A percentile compares a stretch with the other conserved stretches of the same genome.
phyloP scores from a whole-genome alignment of 2,113 vertebrate genomes.

The Macquaria ambigua region DNA sequence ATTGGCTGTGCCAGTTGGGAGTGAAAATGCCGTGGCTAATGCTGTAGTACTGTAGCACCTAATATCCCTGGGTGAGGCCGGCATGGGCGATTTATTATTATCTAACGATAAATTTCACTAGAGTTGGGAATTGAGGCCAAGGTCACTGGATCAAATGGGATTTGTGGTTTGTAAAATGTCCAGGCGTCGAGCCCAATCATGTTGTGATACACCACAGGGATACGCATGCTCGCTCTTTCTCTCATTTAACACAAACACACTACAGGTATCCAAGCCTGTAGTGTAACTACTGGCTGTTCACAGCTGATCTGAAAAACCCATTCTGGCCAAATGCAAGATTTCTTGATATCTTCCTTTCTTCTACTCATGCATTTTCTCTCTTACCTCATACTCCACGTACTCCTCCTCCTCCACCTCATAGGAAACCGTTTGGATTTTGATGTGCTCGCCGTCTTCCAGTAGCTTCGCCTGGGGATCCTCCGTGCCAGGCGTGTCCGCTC shows the following conservation, averaged over 20 bases:
- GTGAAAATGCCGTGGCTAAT: conserved; percentile 48
- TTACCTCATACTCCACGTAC: conserved; percentile 93
- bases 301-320: background rate
- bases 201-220: conserved; percentile 19
- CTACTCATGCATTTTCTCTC: conserved; percentile 11
- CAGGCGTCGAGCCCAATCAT: conserved; percentile 36
- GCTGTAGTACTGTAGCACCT: conserved; percentile 28
- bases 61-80: conserved; percentile 49
- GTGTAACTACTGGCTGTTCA: background rate
- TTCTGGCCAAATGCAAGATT: background rate
- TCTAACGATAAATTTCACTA: conserved; percentile 48
- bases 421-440: conserved; percentile 95
- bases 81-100: conserved; percentile 59
- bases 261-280: background rate
- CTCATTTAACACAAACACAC: conserved; percentile 18
- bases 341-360: background rate
- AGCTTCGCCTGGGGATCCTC: conserved; percentile 84
- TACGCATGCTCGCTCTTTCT: background rate
- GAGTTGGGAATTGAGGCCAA: conserved; percentile 61
- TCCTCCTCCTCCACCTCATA: conserved; percentile 96
- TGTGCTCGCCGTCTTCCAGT: conserved; percentile 86
- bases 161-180: conserved; percentile 60
- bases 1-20: conserved; percentile 41
- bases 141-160: conserved; percentile 71
- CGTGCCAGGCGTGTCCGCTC: conserved; percentile 56